Percentiles rank a stretch among this genome's conserved stretches.
These are phyloP conservation scores for Drosophila guanche DNA, from an alignment of 1,140 invertebrate genomes.

Conservation along the genomic window DNA sequence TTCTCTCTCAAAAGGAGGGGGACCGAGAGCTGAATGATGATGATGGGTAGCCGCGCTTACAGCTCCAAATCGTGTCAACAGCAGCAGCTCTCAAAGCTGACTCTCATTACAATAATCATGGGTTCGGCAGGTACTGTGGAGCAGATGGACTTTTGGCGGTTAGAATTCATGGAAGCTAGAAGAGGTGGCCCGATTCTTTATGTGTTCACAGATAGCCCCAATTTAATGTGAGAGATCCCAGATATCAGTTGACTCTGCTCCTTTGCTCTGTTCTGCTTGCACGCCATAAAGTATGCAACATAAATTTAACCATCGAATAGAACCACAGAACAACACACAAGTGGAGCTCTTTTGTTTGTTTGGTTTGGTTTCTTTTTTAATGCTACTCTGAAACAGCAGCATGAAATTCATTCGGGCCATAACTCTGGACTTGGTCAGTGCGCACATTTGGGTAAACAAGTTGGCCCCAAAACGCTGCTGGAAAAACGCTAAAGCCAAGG, in stretches of 20 bases:
- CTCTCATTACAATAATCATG: slow-evolving; percentile 63
- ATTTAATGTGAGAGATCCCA: slow-evolving; percentile 9
- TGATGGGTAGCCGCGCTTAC: slow-evolving; percentile 19
- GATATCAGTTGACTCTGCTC: slow-evolving; percentile 11
- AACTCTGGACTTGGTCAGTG: slow-evolving; percentile 40
- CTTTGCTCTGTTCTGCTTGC: neutral
- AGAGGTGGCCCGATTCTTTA: no score
- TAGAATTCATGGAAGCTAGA: no score
- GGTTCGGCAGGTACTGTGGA: slow-evolving; percentile 14
- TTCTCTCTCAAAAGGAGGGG: slow-evolving; percentile 38
- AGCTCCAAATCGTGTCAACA: slow-evolving; percentile 51
- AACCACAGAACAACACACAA: slow-evolving; percentile 28
- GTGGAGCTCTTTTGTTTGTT: slow-evolving; percentile 7
- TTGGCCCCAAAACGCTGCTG: slow-evolving; percentile 28
- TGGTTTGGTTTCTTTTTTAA: neutral
- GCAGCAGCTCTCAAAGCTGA: slow-evolving; percentile 5
- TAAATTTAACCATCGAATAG: slow-evolving; percentile 16
- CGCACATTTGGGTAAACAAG: slow-evolving; percentile 37
- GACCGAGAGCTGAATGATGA: slow-evolving; percentile 31
- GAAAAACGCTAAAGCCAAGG: slow-evolving; percentile 9
- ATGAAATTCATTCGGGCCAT: slow-evolving; percentile 31
- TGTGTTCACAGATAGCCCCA: slow-evolving; percentile 1
- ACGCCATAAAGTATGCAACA: slow-evolving; percentile 62
- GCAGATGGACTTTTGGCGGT: no score
- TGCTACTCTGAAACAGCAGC: no score